These are phyloP conservation scores for Caenorhabditis sinica DNA, from an alignment of 2,888 invertebrate species.

Conservation along the genomic window DNA sequence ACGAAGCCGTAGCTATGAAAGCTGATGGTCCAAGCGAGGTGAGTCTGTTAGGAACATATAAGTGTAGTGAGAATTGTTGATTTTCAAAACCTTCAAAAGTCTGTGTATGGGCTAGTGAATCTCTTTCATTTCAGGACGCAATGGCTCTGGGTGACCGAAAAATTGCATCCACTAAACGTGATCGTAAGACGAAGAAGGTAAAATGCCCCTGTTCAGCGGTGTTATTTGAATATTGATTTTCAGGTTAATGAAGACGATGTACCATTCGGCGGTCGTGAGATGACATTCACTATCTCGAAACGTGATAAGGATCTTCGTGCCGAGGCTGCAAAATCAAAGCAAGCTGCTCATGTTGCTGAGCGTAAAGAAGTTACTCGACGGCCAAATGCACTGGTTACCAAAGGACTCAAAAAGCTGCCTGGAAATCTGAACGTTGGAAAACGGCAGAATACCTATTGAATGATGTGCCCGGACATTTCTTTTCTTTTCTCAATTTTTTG, in stretches of 20 bases:
- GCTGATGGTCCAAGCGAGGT: slow-evolving; percentile 3
- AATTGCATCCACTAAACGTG: slow-evolving; percentile 10
- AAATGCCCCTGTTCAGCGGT: not conserved
- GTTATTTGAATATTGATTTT: not conserved
- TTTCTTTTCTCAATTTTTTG: slow-evolving; percentile 1
- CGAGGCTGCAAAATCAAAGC: slow-evolving; percentile 67
- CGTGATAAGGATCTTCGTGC: slow-evolving; percentile 65
- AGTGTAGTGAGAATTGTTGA: not conserved
- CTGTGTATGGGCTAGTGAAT: not conserved
- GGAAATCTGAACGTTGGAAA: slow-evolving; percentile 70
- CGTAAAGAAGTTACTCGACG: slow-evolving; percentile 60
- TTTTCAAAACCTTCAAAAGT: no score
- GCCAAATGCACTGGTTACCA: slow-evolving; percentile 67
- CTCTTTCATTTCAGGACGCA: slow-evolving; percentile 37
- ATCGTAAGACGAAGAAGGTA: slow-evolving; percentile 46
- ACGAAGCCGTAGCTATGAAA: slow-evolving; percentile 55
- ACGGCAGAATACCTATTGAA: slow-evolving; percentile 49
- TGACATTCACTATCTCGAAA: slow-evolving; percentile 76
- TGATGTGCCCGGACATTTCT: not conserved
- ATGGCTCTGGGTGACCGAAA: slow-evolving; percentile 65
- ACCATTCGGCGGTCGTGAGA: slow-evolving; percentile 78
- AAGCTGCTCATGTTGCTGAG: slow-evolving; percentile 67
- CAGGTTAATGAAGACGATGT: slow-evolving; percentile 59
- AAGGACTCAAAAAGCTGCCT: slow-evolving; percentile 71
- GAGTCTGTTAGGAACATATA: no score